Base-by-base conservation (phyloP, 2,888 invertebrate species). In the Rotaria sp. region DNA sequence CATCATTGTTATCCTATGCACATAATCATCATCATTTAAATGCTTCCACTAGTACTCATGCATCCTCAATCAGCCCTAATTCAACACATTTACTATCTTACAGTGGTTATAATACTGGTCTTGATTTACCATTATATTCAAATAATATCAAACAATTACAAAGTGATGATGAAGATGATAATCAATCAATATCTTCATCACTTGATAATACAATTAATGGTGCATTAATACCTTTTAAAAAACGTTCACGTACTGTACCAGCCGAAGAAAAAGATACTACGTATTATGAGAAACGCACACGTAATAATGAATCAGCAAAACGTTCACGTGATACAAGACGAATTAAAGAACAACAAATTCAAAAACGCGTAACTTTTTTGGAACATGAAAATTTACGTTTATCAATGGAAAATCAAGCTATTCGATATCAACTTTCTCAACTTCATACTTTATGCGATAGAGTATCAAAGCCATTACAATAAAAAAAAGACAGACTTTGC, bases 231-330 rank as follows among this genome's bases (percentile, higher is more conserved):
- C 24, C 52, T 24, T 52, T 30, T 11, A 75, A 75, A 45, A 38
- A 41, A 75, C 75, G 75, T n/a, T 13, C 45, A 24, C 75, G 75
- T 26, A 13, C 41, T 45, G 75, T 75, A 26, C 75, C 75, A 75
- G 10, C 26, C 24, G 41, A 75, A 38, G 26, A 75, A 41, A 75
- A 75, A 45, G 75, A 75, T 75, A 41, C 75, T 15, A n/a, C 21
- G 26, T 75, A 75, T 75, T 75, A 41, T 75, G 75, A 75, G 8
- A 75, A 75, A 75, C 75, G 75, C 26, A 5, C 75, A 75, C 75
- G 75, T 10, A 75, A 75, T 41, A 75, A 75, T 45, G 38, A 75
- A 26, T 75, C 75, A 26, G 75, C 75, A 11, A 75, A 75, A 24
- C 52, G 52, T 52, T 52, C 52, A 52, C 52, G 52, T 52, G 24